These are phyloP conservation scores for Pseudonaja textilis DNA, from an alignment of 2,113 vertebrate genomes.

Conservation along the genomic window DNA sequence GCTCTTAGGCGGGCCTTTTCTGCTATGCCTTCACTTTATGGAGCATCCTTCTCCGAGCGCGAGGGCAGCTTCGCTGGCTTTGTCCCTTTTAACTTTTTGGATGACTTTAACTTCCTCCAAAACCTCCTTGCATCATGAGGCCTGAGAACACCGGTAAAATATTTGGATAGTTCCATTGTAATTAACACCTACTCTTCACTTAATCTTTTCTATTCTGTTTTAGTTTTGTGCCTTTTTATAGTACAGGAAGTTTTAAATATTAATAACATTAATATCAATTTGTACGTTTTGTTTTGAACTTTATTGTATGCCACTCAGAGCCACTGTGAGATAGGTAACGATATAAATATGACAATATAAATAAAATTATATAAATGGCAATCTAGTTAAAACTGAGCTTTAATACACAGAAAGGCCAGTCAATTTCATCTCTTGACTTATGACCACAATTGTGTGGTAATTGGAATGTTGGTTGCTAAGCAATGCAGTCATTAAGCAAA, in stretches of 20 bases:
- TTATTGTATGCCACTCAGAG: neutral
- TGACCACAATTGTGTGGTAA: neutral
- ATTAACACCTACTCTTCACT: neutral
- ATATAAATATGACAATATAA: neutral
- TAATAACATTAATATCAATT: neutral
- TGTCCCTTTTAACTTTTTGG: neutral
- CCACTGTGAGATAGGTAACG: neutral
- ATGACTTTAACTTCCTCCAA: neutral
- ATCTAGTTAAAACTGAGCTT: conserved; percentile 11
- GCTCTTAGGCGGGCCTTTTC: too few species aligned
- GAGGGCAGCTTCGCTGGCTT: too few species aligned
- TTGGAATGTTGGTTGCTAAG: neutral
- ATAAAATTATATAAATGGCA: conserved; percentile 23
- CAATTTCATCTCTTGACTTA: neutral
- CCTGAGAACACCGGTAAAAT: neutral
- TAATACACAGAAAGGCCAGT: neutral
- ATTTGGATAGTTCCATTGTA: neutral
- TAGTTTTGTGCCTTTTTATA: neutral
- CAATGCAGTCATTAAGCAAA: neutral
- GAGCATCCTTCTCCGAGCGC: too few species aligned
- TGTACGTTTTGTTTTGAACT: neutral
- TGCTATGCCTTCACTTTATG: too few species aligned
- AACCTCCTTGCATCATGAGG: neutral
- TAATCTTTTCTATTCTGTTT: neutral
- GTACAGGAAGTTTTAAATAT: neutral